phyloP scores from a whole-genome alignment of 2,113 vertebrate species.

The Antechinus flavipes region DNA sequence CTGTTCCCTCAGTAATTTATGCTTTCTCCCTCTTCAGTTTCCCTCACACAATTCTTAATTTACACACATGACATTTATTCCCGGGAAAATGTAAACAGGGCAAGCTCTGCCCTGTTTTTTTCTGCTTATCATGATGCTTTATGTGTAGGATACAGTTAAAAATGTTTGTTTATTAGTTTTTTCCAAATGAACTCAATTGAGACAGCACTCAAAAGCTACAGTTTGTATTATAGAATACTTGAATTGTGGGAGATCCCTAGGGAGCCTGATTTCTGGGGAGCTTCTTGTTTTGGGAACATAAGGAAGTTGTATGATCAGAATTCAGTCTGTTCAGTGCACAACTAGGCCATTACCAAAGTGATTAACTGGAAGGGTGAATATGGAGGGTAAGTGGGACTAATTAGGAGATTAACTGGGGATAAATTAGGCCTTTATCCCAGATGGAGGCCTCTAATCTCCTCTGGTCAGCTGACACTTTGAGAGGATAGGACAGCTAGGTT shows the following conservation, averaged over 20 bases:
- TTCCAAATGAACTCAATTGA: background rate
- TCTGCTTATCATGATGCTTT: background rate
- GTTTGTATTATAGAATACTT: background rate
- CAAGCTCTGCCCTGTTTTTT: background rate
- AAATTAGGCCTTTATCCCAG: constrained; percentile 47
- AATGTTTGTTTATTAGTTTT: background rate
- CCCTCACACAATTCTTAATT: background rate
- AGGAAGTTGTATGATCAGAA: constrained; percentile 13
- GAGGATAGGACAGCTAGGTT: background rate
- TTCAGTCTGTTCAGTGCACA: constrained; percentile 41
- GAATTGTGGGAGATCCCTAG: background rate
- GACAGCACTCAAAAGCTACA: background rate
- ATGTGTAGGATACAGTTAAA: background rate
- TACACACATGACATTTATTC: background rate
- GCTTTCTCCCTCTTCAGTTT: background rate
- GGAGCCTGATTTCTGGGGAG: constrained; percentile 28
- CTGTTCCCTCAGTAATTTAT: background rate
- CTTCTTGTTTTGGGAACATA: constrained; percentile 20
- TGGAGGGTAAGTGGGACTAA: constrained; percentile 21
- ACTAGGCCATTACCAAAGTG: constrained; percentile 68
- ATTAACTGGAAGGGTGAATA: constrained; percentile 42
- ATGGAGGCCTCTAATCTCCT: constrained; percentile 51
- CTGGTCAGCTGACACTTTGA: constrained; percentile 12
- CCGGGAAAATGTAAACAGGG: background rate
- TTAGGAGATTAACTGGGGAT: constrained; percentile 69